These are phyloP conservation scores for Danio aesculapii DNA, from an alignment of 2,797 vertebrate genomes.

Conservation along the genomic window DNA sequence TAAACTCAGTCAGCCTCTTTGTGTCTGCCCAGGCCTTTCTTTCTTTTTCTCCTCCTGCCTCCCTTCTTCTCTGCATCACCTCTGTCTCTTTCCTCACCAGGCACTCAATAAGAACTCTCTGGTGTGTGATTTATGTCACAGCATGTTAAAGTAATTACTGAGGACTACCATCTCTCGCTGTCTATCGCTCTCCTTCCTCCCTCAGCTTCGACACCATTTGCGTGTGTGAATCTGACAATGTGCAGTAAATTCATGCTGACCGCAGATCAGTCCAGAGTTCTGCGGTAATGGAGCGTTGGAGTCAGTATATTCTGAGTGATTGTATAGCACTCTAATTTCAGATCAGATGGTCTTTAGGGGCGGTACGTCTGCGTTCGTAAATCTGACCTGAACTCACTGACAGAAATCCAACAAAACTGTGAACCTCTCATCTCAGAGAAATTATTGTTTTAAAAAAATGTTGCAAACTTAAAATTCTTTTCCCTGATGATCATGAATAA, in stretches of 20 bases:
- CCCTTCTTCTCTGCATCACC: slow-evolving; percentile 11
- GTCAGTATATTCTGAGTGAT: slow-evolving; percentile 13
- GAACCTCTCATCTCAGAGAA: neutral
- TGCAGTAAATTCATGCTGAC: slow-evolving; percentile 32
- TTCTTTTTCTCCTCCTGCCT: neutral
- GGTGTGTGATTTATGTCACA: slow-evolving; percentile 49
- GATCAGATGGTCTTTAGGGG: slow-evolving; percentile 12
- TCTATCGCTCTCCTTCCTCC: neutral
- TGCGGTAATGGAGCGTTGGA: slow-evolving; percentile 29
- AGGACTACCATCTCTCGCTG: slow-evolving; percentile 37
- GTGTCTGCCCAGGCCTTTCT: neutral
- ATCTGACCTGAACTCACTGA: neutral
- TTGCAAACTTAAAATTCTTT: neutral
- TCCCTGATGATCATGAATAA: too few species aligned
- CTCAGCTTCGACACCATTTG: neutral
- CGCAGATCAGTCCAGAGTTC: slow-evolving; percentile 34
- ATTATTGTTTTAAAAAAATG: neutral
- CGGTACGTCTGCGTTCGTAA: neutral
- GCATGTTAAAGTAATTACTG: slow-evolving; percentile 53
- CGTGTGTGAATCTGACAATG: slow-evolving; percentile 65
- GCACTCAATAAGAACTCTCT: slow-evolving; percentile 37
- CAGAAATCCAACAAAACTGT: neutral
- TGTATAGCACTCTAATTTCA: slow-evolving; percentile 19
- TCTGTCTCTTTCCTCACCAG: slow-evolving; percentile 35
- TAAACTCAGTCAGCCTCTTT: neutral